phyloP scores from a whole-genome alignment of 2,113 vertebrate genomes.

The Urocolius indicus region DNA sequence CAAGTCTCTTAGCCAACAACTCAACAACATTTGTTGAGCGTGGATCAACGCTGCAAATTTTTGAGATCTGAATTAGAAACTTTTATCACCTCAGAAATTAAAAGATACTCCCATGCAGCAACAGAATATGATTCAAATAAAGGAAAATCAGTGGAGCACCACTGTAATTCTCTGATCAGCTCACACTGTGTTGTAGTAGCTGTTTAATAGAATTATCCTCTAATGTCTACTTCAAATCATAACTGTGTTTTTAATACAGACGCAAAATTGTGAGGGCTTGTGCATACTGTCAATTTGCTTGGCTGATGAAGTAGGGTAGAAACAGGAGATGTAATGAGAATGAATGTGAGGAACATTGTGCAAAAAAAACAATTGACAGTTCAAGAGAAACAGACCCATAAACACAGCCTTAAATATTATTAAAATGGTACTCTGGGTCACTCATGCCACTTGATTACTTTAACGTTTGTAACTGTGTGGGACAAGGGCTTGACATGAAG shows the following conservation, averaged over 20 bases:
- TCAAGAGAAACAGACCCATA: constrained; percentile 21
- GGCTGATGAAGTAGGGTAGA: not conserved
- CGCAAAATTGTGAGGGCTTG: not conserved
- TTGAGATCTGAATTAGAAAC: not conserved
- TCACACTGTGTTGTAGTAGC: not conserved
- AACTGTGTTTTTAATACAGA: constrained; percentile 27
- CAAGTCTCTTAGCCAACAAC: not conserved
- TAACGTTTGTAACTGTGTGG: constrained; percentile 10
- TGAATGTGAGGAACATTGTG: not conserved
- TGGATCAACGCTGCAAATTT: not conserved
- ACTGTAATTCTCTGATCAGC: not conserved
- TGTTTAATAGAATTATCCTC: not conserved
- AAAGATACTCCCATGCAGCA: not conserved
- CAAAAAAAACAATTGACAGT: constrained; percentile 4
- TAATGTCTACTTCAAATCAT: not conserved
- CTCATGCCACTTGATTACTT: constrained; percentile 12
- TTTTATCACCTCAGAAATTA: not conserved
- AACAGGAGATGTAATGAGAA: constrained; percentile 35
- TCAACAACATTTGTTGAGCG: not conserved
- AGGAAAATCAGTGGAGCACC: not conserved
- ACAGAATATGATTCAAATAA: not conserved
- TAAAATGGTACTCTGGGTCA: not conserved
- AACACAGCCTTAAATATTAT: constrained; percentile 32
- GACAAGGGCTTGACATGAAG: constrained; percentile 29
- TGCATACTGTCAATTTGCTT: not conserved